Base-by-base conservation (phyloP, 2,888 invertebrate genomes). In the Trissolcus brochymenae region DNA sequence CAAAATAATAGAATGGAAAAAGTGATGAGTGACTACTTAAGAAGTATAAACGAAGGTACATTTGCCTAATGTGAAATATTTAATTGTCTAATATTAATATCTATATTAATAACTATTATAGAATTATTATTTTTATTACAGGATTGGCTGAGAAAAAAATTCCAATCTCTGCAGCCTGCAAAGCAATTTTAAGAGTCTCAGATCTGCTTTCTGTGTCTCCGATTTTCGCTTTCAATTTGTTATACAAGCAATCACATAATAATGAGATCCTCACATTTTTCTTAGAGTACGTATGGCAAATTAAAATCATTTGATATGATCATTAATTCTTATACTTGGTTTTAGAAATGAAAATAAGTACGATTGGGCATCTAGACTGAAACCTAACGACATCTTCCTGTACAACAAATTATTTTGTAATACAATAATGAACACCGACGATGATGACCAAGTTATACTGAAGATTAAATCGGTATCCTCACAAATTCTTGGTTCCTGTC, bases 161-260 rank as follows among this genome's bases (percentile, higher is more conserved):
- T 19, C 64, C 75, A 9, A 9, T 65, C 29, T 4, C 61, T 4
- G 35, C 19, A 16, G 49, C 73, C 55, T 83, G 80, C 6, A 80
- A 75, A 54, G 81, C 78, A 29, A 64, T 81, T 49, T 78, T 76
- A 29, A 83, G 81, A 80, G 43, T 85, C 4, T 82, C 84, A 13
- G 46, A 76, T 50, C 64, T 85, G 62, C 65, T 87, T n/a, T 43
- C 62, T 41, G 55, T 84, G 50, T 66, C 83, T 51, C 80, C 77
- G 68, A 70, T 84, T 6, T 25, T 79, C 21, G 82, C 82, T 35
- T 43, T 81, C 9, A 81, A 79, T 35, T 59, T 65, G 14, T 81
- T 87, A 13, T 76, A 83, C 43, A 59, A 84, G 13, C 46, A 40
- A 7, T 79, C 68, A 4, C 75, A 80, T 40, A 56, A 82, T 43